Conservation (phyloP, 2,113 vertebrate species). For the Centropus bengalensis region DNA sequence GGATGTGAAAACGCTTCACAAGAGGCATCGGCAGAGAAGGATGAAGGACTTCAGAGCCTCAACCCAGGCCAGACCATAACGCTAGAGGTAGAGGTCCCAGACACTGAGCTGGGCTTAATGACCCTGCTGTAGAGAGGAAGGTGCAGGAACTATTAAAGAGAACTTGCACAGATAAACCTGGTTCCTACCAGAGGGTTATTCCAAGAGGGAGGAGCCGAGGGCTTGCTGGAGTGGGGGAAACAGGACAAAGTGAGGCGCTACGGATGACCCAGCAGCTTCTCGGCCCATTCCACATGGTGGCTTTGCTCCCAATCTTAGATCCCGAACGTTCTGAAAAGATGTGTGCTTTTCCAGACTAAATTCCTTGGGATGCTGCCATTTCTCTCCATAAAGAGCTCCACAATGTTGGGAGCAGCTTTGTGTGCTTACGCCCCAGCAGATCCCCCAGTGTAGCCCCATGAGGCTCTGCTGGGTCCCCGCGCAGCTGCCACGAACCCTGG, state of each 20-base stretch:
- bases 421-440: neutral
- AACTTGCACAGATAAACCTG: rapidly evolving
- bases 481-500: neutral
- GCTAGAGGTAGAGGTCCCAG: conserved; percentile 16
- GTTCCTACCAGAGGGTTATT: neutral
- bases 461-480: neutral
- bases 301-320: neutral
- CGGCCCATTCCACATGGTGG: neutral
- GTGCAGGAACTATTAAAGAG: neutral
- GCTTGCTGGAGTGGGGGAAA: neutral
- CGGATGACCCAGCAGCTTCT: neutral
- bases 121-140: neutral
- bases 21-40: conserved; percentile 51
- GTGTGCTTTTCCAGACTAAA: neutral
- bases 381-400: neutral
- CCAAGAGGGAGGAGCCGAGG: neutral
- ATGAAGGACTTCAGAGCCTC: conserved; percentile 38
- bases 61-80: neutral
- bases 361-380: neutral
- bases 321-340: neutral
- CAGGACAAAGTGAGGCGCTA: neutral
- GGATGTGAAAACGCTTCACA: neutral
- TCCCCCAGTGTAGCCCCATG: neutral
- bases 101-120: neutral
- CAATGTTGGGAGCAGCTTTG: neutral